Base-by-base conservation (phyloP, 2,113 vertebrate genomes). In the Nesospiza acunhae region DNA sequence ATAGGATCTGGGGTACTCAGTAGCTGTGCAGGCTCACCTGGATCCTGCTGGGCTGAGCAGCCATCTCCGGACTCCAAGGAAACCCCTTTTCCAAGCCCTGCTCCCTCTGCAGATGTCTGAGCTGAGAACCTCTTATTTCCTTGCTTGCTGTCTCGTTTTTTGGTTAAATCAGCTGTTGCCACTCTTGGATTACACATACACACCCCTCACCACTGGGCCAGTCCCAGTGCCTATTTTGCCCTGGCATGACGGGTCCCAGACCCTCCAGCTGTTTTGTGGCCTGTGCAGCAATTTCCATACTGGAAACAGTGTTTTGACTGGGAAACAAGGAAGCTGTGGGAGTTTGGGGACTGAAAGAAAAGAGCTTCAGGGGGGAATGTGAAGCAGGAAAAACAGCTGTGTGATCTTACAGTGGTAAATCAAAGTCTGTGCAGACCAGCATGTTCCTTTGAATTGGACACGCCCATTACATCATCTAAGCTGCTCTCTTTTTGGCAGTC, bases 191-290 rank as follows among this genome's bases (percentile, higher is more conserved):
- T 23, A 4, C 22, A 39, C 20, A 7, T 1, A 20, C 3, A 4
- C 24, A 26, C 2, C 5, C 30, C 2, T 4, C 27, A 13, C 17
- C 23, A 7, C 11, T 49, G 13, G 5, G 23, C 33, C 6, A 1
- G 6, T 46, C 37, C 24, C 0, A 8, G 6, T 39, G 33, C 33
- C 47, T 74, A 20, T 31, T 35, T 46, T 74, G 53, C 12, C 13
- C 37, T 30, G 39, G 13, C 10, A 5, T 5, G 18, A 62, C 1
- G 6, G 16, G 13, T 50, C 35, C 9, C 64, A 81, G 19, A 59
- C 7, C 19, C 47, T 84, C 37, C 1, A 16, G 13, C 30, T 64
- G 24, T 35, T 39, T 11, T 11, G 24, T 86, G 72, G n/a, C 20
- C n/a, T 28, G 26, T 35, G 49, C 41, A 35, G 53, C 33, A 68